Base-by-base conservation (phyloP, 2,888 invertebrate species). In the Lepeophtheirus nordmannii region DNA sequence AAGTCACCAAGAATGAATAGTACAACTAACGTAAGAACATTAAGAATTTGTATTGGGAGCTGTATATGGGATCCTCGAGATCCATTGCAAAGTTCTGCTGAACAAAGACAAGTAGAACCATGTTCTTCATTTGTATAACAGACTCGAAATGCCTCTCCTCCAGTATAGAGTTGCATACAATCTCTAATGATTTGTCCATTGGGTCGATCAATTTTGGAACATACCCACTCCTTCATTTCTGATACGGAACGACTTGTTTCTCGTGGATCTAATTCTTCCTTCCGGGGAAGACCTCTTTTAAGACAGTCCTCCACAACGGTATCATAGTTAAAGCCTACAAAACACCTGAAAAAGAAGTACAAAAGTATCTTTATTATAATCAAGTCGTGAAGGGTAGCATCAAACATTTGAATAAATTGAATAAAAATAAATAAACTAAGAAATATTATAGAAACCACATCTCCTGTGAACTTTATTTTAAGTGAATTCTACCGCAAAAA, bases 181-280 rank as follows among this genome's bases (percentile, higher is more conserved):
- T 61, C 61, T 7, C 61, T 1, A 12, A 37, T 61, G 7, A 61
- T 9, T 11, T 22, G 11, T 12, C 61, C 61, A 17, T 61, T 37
- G 3, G 23, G 23, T n/a, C 61, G 22, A 12, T 61, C 61, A n/a
- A 61, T 61, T 17, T 61, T 61, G 30, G 61, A 61, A 17, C 61
- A 61, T 2, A 61, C 61, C 61, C 61, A 61, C 30, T 61, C 61
- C 37, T 61, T 61, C 61, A 61, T 61, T 17, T 61, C 61, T n/a
- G 61, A 61, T 11, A 61, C 61, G 10, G 61, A 61, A n/a, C 61
- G 23, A 9, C 37, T 30, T n/a, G 38, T 37, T 61, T 61, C 61
- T n/a, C 37, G 61, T 1, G 61, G 61, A 37, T 61, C 23, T n/a
- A n/a, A 14, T 23, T 61, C 38, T 3, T 46, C 17, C n/a, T 30